Evolutionary conservation across 64 coral and sea anemone species (phyloP).

Genomic region (Montipora sp.): DNA sequence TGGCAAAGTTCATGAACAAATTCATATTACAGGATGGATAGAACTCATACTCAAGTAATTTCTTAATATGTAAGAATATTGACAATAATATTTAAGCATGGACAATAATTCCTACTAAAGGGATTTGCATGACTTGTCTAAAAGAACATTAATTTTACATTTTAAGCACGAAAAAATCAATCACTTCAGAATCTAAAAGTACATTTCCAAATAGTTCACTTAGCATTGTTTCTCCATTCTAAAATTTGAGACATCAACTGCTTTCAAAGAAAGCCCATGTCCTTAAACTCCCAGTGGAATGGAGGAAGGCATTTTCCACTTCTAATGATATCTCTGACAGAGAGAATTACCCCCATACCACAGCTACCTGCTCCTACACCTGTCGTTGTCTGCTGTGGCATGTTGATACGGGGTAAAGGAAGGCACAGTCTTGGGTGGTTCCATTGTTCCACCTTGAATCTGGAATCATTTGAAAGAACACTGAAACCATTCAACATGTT

Average conservation of each 20-base stretch:
- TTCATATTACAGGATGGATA: background rate
- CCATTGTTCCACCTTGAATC: background rate
- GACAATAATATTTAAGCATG: slow-evolving; percentile 5
- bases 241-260: slow-evolving; percentile 10
- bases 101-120: no score
- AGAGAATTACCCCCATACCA: background rate
- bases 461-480: background rate
- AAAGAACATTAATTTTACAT: no score
- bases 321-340: no score
- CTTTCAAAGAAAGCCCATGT: background rate
- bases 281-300: no score
- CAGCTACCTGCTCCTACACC: slow-evolving; percentile 30
- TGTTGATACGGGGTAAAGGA: slow-evolving; percentile 17
- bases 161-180: no score
- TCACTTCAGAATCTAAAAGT: background rate
- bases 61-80: slow-evolving; percentile 16
- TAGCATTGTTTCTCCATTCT: background rate
- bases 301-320: no score
- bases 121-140: no score
- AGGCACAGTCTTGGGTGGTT: background rate
- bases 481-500: slow-evolving; percentile 4
- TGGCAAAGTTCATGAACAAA: no score
- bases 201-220: background rate
- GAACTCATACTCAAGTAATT: slow-evolving; percentile 10
- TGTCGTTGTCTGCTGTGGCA: background rate